Evolutionary conservation across 2,113 vertebrate genomes (phyloP).

Genomic region (Suricata suricatta): DNA sequence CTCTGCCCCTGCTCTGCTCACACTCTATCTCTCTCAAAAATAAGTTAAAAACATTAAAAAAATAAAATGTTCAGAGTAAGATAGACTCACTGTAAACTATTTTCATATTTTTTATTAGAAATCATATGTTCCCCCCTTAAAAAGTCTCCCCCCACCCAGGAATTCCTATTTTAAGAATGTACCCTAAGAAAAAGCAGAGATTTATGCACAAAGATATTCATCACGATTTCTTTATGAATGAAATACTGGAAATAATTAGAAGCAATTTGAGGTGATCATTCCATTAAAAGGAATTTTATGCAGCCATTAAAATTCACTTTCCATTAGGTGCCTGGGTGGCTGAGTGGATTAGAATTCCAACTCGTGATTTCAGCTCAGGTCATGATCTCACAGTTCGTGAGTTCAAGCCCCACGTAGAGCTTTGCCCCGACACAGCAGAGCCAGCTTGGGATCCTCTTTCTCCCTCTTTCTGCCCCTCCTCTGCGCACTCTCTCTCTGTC

Average conservation of each 20-base stretch:
- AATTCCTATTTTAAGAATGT: slow-evolving; percentile 1
- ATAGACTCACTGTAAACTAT: neutral
- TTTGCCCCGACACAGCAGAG: neutral
- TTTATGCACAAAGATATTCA: neutral
- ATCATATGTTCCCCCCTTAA: neutral
- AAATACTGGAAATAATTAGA: slow-evolving; percentile 42
- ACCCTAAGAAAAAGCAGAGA: slow-evolving; percentile 5
- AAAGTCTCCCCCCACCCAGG: neutral
- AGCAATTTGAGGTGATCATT: neutral
- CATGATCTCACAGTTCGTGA: neutral
- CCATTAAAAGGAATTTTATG: slow-evolving; percentile 2
- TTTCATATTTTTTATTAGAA: slow-evolving; percentile 40
- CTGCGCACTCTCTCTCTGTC: neutral
- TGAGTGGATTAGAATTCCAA: neutral
- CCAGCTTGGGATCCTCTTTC: neutral
- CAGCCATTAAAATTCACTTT: neutral
- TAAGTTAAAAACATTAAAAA: too few species aligned
- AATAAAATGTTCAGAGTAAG: slow-evolving; percentile 28
- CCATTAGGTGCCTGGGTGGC: neutral
- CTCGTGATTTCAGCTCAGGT: neutral
- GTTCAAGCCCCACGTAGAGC: neutral
- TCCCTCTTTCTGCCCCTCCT: neutral
- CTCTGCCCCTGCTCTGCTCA: too few species aligned
- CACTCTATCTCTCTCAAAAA: too few species aligned
- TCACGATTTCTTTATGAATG: neutral